Conservation (phyloP, 2,888 invertebrate genomes). For the Acrobasis suavella region DNA sequence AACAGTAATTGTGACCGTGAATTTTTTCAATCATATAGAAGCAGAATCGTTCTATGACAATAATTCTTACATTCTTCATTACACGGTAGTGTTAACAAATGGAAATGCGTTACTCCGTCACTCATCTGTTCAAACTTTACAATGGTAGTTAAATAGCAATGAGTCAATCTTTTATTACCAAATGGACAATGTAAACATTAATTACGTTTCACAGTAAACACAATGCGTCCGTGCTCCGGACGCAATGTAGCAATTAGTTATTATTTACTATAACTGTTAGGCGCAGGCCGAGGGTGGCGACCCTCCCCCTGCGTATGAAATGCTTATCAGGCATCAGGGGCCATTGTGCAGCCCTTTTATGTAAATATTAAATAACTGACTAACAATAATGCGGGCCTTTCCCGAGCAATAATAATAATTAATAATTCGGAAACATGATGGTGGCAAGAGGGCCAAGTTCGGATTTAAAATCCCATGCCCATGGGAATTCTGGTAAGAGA, state of each 20-base stretch:
- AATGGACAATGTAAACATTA: constrained; percentile 9
- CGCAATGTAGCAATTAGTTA: constrained; percentile 17
- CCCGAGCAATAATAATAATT: constrained; percentile 14
- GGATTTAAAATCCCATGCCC: too few relatives aligned
- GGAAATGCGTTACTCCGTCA: not conserved
- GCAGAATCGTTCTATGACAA: too few relatives aligned
- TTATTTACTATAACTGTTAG: constrained; percentile 1
- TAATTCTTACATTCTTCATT: too few relatives aligned
- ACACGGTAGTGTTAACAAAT: not conserved
- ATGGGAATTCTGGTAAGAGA: too few relatives aligned
- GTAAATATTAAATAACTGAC: constrained; percentile 32
- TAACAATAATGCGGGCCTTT: constrained; percentile 33
- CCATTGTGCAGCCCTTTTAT: constrained; percentile 33
- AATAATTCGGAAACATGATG: not conserved
- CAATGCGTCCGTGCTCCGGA: not conserved
- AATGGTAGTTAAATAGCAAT: constrained; percentile 6
- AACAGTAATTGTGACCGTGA: too few relatives aligned
- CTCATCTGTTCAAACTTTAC: not conserved
- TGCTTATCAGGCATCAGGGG: constrained; percentile 28
- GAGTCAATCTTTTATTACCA: constrained; percentile 5
- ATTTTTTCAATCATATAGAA: too few relatives aligned
- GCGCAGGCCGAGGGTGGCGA: not conserved
- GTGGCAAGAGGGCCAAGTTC: not conserved
- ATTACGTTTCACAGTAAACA: not conserved
- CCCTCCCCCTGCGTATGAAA: constrained; percentile 24